Base-by-base conservation (phyloP, 2,888 invertebrate species). In the Drosophila anomalata region DNA sequence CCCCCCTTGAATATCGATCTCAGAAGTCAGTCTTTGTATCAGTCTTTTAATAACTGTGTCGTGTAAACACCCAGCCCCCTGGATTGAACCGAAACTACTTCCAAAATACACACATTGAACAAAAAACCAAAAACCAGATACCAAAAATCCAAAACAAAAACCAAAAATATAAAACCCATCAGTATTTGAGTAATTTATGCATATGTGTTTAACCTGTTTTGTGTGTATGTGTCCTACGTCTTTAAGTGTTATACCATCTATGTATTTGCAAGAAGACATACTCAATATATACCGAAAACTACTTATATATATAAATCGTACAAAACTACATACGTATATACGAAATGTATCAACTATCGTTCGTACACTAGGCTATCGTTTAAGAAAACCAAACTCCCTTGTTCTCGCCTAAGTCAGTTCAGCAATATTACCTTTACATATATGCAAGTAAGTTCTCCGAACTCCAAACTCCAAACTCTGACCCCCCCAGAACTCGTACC, bases 331-430 rank as follows among this genome's bases (percentile, higher is more conserved):
- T 67, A 67, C 67, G 44, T 67, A 51, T n/a, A 36, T 36, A 36
- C n/a, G 41, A 26, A 53, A 68, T 51, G 41, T 67, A 66, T 48
- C 42, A 50, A 55, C 41, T 66, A 66, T 50, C 66, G 68, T 67
- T 50, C 66, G 68, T 67, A 68, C 48, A 66, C 58, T 79, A 79
- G 79, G 78, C 73, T 79, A 79, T 39, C 60, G 52, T 54, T 53
- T 85, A 85, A 80, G 79, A 36, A 51, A 48, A 31, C 41, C 17
- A 17, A 17, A 1, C 12, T 29, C 47, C 53, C 52, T 36, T 57
- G 36, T 50, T 58, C 62, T 61, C 55, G 48, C 62, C 41, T 42
- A 42, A 42, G 41, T 42, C 41, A 65, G 47, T 44, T 54, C 22
- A 46, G 31, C 14, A 22, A 5, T 33, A 24, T 33, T 14, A 48